Evolutionary conservation across 2,888 invertebrate species (phyloP).

Genomic region (Ormyrus pomaceus): DNA sequence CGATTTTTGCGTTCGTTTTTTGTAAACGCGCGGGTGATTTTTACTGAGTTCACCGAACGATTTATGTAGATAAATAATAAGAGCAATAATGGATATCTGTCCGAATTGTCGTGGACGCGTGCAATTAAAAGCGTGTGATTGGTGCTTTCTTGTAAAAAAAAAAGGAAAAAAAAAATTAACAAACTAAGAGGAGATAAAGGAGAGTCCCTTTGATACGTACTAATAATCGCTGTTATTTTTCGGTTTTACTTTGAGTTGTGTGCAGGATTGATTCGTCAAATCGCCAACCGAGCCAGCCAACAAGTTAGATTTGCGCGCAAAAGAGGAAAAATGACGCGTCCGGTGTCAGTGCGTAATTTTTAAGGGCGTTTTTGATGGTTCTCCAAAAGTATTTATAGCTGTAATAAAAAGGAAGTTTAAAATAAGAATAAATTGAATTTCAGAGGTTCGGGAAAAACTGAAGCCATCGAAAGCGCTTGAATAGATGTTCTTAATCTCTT

Average conservation of each 20-base stretch:
- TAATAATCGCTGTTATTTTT: not conserved
- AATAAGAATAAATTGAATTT: slow-evolving; percentile 12
- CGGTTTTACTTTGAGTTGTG: slow-evolving; percentile 2
- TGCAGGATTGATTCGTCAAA: slow-evolving; percentile 43
- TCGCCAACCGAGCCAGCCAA: slow-evolving; percentile 51
- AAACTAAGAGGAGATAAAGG: not conserved
- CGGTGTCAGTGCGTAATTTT: slow-evolving; percentile 29
- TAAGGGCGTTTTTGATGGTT: slow-evolving; percentile 37
- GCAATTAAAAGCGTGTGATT: slow-evolving; percentile 19
- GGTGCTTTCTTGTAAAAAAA: slow-evolving; percentile 11
- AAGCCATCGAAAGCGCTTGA: slow-evolving; percentile 38
- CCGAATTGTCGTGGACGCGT: not conserved
- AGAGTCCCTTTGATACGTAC: not conserved
- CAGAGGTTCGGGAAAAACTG: not conserved
- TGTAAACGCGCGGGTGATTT: slow-evolving; percentile 19
- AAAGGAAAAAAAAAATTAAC: not conserved
- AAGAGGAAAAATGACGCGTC: slow-evolving; percentile 11
- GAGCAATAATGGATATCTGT: slow-evolving; percentile 51
- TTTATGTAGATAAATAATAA: slow-evolving; percentile 25
- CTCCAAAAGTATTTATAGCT: not conserved
- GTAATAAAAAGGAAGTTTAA: not conserved
- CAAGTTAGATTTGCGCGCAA: not conserved
- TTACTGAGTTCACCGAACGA: slow-evolving; percentile 19
- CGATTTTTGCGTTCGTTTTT: slow-evolving; percentile 26
- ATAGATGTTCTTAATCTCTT: slow-evolving; percentile 38